These are phyloP conservation scores for Macrotus californicus DNA, from an alignment of 2,113 vertebrate species.

Conservation along the genomic window DNA sequence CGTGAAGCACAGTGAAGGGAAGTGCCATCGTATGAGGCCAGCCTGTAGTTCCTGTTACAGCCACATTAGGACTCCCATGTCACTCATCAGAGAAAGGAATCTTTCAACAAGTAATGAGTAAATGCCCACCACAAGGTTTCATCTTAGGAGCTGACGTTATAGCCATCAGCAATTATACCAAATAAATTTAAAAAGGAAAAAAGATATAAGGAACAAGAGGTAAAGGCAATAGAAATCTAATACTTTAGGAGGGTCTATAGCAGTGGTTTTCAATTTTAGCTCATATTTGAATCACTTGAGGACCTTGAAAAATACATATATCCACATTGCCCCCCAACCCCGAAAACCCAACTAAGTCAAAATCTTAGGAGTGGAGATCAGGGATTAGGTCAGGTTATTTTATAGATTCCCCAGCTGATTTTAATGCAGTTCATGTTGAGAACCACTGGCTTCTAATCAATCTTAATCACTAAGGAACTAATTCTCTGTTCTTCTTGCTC, in stretches of 20 bases:
- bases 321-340: accelerated
- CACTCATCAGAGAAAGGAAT: background rate
- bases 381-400: background rate
- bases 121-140: too few species aligned
- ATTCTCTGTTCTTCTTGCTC: background rate
- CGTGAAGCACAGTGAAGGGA: background rate
- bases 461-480: background rate
- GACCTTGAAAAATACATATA: background rate
- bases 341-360: accelerated
- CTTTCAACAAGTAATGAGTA: background rate
- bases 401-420: background rate
- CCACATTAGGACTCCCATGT: accelerated
- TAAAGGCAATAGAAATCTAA: background rate
- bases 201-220: background rate
- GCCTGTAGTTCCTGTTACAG: background rate
- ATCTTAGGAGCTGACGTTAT: background rate
- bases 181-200: background rate
- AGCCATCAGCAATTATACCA: background rate
- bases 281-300: background rate
- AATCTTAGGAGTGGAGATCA: background rate
- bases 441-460: too few species aligned
- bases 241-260: background rate
- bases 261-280: background rate
- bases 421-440: background rate
- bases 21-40: background rate